These are phyloP conservation scores for Iguana delicatissima DNA, from an alignment of 2,797 vertebrate genomes.

Conservation along the genomic window DNA sequence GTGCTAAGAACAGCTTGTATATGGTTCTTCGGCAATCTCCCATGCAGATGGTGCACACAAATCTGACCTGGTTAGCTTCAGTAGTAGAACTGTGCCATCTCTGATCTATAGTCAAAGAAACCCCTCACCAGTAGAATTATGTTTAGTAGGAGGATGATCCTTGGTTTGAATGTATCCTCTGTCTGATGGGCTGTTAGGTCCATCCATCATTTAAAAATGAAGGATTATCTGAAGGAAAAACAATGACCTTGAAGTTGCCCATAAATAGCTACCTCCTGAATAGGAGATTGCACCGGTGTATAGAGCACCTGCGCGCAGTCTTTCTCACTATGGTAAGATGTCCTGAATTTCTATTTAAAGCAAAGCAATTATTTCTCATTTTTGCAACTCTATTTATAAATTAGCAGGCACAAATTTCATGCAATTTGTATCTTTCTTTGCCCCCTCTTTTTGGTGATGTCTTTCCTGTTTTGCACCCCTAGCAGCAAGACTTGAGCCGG, in stretches of 20 bases:
- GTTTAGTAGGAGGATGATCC: background rate
- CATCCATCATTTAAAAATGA: background rate
- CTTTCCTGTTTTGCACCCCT: background rate
- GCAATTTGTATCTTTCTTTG: background rate
- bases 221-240: background rate
- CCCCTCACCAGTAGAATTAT: background rate
- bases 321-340: background rate
- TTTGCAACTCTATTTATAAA: background rate
- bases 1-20: background rate
- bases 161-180: background rate
- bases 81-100: background rate
- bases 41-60: background rate
- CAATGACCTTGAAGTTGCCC: background rate
- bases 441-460: background rate
- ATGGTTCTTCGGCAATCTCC: background rate
- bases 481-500: too few species aligned
- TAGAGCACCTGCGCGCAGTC: background rate
- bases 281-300: background rate
- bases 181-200: background rate
- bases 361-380: background rate
- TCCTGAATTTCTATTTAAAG: background rate
- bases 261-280: background rate
- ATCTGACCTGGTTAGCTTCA: background rate
- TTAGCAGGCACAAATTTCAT: background rate
- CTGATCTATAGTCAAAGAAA: background rate